Conservation (phyloP, 2,888 invertebrate genomes). For the Heliconius charithonia region DNA sequence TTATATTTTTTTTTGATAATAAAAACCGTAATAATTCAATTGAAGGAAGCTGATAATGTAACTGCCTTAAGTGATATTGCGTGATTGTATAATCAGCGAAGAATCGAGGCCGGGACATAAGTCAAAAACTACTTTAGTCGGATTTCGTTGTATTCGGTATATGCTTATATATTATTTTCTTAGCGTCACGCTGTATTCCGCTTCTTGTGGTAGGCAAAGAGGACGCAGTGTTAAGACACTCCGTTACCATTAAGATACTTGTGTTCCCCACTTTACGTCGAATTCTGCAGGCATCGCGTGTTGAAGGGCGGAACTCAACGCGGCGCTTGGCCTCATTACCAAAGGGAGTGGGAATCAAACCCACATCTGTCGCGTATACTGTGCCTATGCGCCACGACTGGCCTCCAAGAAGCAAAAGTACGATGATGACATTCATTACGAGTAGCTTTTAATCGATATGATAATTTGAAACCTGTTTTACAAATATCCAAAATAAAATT, state of each 20-base stretch:
- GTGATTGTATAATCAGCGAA: slow-evolving; percentile 21
- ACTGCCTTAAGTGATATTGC: slow-evolving; percentile 24
- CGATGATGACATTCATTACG: slow-evolving; percentile 1
- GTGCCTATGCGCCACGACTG: too few species aligned
- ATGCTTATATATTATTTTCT: neutral
- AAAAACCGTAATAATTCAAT: neutral
- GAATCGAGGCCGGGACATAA: slow-evolving; percentile 23
- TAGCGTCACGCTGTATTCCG: too few species aligned
- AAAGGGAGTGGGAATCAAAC: too few species aligned
- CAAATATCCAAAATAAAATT: neutral
- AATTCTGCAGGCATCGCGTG: too few species aligned
- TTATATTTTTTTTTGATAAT: neutral
- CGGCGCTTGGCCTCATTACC: too few species aligned
- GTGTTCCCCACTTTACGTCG: too few species aligned
- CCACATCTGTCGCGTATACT: too few species aligned
- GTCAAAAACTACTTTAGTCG: slow-evolving; percentile 16
- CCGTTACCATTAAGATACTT: neutral
- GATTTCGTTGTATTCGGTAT: neutral
- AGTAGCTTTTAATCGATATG: neutral
- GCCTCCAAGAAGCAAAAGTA: neutral
- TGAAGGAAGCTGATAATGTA: slow-evolving; percentile 19
- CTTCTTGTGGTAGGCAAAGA: too few species aligned
- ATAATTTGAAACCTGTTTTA: neutral
- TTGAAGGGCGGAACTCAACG: too few species aligned
- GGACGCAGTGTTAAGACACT: too few species aligned